These are phyloP conservation scores for Micropoecilia bifurca DNA, from an alignment of 2,797 vertebrate species.

Conservation along the genomic window DNA sequence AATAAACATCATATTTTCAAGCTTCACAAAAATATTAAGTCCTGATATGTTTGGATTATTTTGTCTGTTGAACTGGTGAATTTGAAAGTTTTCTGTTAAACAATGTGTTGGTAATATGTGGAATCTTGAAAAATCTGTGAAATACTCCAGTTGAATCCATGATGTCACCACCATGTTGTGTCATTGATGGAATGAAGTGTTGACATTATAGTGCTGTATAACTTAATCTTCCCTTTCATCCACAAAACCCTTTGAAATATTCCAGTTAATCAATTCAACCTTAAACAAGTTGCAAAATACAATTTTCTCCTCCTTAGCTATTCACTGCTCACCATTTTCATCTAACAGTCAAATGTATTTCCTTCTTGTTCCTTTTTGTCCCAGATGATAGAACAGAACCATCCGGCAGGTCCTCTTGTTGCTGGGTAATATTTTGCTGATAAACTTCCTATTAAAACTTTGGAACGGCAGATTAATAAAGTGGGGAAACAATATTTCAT, in stretches of 20 bases:
- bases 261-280: neutral
- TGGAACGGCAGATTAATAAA: neutral
- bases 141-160: neutral
- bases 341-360: neutral
- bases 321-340: neutral
- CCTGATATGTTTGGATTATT: neutral
- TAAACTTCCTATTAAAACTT: neutral
- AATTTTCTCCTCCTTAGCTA: neutral
- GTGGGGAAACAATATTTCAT: neutral
- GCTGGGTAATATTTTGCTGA: neutral
- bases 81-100: neutral
- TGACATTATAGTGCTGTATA: too few relatives aligned
- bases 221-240: neutral
- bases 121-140: neutral
- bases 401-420: neutral
- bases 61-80: neutral
- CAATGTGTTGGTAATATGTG: neutral
- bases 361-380: too few relatives aligned
- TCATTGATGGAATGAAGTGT: neutral
- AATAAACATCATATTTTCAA: neutral
- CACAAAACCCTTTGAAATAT: neutral
- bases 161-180: neutral
- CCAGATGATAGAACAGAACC: neutral
- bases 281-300: neutral
- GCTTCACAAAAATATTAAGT: neutral